phyloP scores from a whole-genome alignment of 2,113 vertebrate species.

The Rhinopithecus roxellana region DNA sequence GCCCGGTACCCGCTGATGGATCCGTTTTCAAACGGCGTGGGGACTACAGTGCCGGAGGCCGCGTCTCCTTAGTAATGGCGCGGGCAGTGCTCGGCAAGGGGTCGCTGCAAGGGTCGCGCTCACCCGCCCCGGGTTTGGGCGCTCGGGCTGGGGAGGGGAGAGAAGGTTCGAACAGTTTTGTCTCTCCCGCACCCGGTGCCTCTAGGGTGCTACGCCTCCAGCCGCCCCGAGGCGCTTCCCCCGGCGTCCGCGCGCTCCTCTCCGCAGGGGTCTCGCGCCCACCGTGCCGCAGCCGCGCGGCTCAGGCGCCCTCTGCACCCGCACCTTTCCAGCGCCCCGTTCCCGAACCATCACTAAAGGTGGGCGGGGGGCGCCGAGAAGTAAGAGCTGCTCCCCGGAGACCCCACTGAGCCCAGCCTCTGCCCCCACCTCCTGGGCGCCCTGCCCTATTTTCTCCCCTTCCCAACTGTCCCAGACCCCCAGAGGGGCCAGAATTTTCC shows the following conservation, averaged over 20 bases:
- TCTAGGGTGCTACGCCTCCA: neutral
- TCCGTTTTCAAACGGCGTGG: slow-evolving; percentile 87
- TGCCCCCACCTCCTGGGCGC: neutral
- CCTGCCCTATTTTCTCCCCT: neutral
- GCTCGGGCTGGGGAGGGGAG: neutral
- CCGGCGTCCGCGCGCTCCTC: fast-evolving
- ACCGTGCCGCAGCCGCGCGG: neutral
- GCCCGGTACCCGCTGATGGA: slow-evolving; percentile 86
- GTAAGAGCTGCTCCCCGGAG: neutral
- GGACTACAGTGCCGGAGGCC: slow-evolving; percentile 80
- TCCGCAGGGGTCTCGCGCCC: neutral
- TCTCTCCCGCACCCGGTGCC: neutral
- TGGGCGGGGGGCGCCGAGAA: neutral
- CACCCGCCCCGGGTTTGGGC: slow-evolving; percentile 50
- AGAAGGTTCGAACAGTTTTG: slow-evolving; percentile 16
- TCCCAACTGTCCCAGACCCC: neutral
- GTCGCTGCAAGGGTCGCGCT: slow-evolving; percentile 79
- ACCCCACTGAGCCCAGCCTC: neutral
- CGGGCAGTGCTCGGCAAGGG: slow-evolving; percentile 77
- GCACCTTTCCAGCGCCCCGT: neutral
- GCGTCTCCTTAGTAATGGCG: slow-evolving; percentile 87
- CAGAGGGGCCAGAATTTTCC: neutral
- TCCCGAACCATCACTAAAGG: neutral
- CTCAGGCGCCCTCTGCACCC: fast-evolving
- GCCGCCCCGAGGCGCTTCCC: neutral